phyloP scores from a whole-genome alignment of 2,113 vertebrate genomes.

The Tricholaema leucomelas region DNA sequence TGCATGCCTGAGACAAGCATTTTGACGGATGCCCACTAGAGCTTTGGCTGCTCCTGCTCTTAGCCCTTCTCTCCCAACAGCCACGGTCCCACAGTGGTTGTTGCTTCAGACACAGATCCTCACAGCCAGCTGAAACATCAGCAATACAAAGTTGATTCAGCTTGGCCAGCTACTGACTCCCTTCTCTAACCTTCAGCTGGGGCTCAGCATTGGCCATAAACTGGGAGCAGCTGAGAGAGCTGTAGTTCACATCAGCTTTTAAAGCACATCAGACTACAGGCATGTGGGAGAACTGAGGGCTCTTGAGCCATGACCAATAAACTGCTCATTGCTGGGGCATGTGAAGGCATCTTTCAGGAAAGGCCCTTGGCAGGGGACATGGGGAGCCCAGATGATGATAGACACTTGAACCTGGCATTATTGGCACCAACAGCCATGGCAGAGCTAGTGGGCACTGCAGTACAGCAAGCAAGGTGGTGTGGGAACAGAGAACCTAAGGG shows the following conservation, averaged over 20 bases:
- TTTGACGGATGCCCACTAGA: background rate
- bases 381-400: accelerated
- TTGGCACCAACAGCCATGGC: accelerated
- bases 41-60: background rate
- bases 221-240: accelerated
- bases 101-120: accelerated
- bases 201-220: background rate
- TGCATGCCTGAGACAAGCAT: accelerated
- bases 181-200: background rate
- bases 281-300: background rate
- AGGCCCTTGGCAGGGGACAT: background rate
- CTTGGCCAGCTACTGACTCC: background rate
- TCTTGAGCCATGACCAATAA: background rate
- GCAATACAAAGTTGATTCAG: background rate
- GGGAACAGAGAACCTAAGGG: background rate
- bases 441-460: background rate
- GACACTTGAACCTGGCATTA: background rate
- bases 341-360: background rate
- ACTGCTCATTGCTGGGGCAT: background rate
- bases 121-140: accelerated
- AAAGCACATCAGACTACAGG: accelerated
- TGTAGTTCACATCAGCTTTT: background rate
- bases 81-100: accelerated
- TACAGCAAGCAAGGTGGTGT: background rate
- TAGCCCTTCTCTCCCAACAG: background rate